Base-by-base conservation (phyloP, 2,797 vertebrate genomes). In the Adelosebastes latens region DNA sequence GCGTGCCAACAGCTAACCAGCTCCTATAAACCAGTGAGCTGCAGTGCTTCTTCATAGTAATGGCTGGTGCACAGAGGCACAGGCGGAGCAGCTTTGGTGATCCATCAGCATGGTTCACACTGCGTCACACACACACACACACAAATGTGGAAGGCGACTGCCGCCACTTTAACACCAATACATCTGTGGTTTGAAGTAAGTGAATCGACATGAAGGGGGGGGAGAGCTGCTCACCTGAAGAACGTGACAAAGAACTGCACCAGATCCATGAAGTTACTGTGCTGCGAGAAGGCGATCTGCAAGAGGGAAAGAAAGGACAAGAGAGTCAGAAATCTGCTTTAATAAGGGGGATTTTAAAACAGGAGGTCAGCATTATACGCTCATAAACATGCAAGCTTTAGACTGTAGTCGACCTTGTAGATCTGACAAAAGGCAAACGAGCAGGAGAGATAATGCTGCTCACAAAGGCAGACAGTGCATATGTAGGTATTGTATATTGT, bases 191-290 rank as follows among this genome's bases (percentile, higher is more conserved):
- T 68, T 31, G 77, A 49, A 61, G 68, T 3, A 27, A 55, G 67
- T 22, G 73, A 65, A n/a, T 0, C 25, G 64, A 77, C 52, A 39
- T 52, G 12, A 18, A 5, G 20, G n/a, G 4, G 31, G 14, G 18
- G 24, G 14, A 18, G 27, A 16, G 46, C 49, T 10, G 53, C 96
- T 95, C 96, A 99, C 98, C 98, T 99, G 97, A 99, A 99, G 94
- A 99, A 99, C 0, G 98, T 99, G 95, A 99, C 98, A 87, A 99
- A 99, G 95, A 99, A 99, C 94, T 99, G 98, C 87, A 99, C 98
- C 93, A 99, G 96, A 93, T 99, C 98, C 98, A 99, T 99, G 96
- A 99, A 99, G 97, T 99, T 99, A 96, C 97, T 99, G 96, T 99
- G 98, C 87, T 99, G 98, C 14, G 98, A 99, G 95, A 99, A 99